Evolutionary conservation across 2,888 invertebrate genomes (phyloP), one percentile per base, ranked within the genome.

Genomic region (Hoplodrina blanda): DNA sequence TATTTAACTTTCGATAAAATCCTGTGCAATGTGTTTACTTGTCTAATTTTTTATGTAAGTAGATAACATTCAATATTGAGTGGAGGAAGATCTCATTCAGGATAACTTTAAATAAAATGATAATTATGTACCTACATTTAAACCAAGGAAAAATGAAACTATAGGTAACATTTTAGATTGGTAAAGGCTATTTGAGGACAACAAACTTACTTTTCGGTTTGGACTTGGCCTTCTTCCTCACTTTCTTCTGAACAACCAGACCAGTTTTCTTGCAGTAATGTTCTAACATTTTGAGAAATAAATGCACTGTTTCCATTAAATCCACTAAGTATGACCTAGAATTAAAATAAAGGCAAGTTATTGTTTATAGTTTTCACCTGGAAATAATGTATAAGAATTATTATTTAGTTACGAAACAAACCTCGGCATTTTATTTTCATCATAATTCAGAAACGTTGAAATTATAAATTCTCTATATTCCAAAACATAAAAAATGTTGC

Each of bases 381-480:
- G 55, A 64, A 69, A 64, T 25, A 17, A 52, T 17, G 1, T 46
- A 17, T 17, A 61, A n/a, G n/a, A n/a, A n/a, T 53, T 49, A 65
- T 4, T 2, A 49, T 15, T 19, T 19, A n/a, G 19, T 13, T 8
- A 62, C 15, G 1, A 64, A 65, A 96, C 96, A 91, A 93, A 97
- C 98, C 97, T 97, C 73, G 99, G 98, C 97, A 98, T 98, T 95
- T 98, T 98, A 83, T 97, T 94, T 88, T 98, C 98, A 89, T 99
- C 98, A 94, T 97, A 99, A 87, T 97, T 97, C 81, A 98, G 96
- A 86, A 99, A 94, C 81, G 99, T 97, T 62, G 97, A 97, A 69
- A 99, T 95, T 87, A 99, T 97, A 82, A 99, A 97, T 93, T 99
- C 99, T 78, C 99, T 97, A 92, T 99, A 99, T 93, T 99, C 99